These are phyloP conservation scores for Lates japonicus DNA, from an alignment of 2,797 vertebrate species.

Conservation along the genomic window DNA sequence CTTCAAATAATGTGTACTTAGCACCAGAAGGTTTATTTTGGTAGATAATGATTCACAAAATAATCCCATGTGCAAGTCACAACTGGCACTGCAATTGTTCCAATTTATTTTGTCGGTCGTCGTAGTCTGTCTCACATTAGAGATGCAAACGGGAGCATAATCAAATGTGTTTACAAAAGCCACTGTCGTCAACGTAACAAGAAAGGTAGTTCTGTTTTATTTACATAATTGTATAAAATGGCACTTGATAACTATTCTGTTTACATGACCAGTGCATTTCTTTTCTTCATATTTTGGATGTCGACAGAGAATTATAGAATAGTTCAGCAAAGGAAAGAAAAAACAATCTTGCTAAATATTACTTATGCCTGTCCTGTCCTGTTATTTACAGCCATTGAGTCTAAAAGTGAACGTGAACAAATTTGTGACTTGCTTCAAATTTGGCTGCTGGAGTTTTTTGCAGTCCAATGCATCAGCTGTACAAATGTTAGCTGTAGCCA, in stretches of 20 bases:
- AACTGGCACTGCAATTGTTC: constrained; percentile 3
- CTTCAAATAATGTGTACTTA: constrained; percentile 3
- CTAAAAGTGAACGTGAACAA: neutral
- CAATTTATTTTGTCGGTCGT: constrained; percentile 4
- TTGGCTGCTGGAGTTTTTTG: constrained; percentile 4
- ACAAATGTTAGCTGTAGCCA: constrained; percentile 21
- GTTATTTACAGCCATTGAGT: constrained; percentile 3
- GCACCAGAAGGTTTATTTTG: constrained; percentile 3
- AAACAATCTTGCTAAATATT: constrained; percentile 7
- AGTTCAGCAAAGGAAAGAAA: neutral
- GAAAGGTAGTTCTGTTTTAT: constrained; percentile 20
- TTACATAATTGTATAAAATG: constrained; percentile 22
- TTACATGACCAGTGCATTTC: constrained; percentile 1
- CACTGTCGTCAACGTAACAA: neutral
- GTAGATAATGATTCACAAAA: neutral
- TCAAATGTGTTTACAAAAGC: constrained; percentile 31
- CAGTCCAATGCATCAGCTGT: constrained; percentile 27
- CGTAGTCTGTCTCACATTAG: constrained; percentile 9
- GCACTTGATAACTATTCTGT: constrained; percentile 5
- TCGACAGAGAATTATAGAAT: neutral
- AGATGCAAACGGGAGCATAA: neutral
- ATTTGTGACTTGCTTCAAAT: neutral
- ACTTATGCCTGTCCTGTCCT: neutral
- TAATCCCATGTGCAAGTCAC: constrained; percentile 5
- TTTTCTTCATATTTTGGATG: neutral